These are phyloP conservation scores for Ibycter americanus DNA, from an alignment of 2,797 vertebrate genomes.

Conservation along the genomic window DNA sequence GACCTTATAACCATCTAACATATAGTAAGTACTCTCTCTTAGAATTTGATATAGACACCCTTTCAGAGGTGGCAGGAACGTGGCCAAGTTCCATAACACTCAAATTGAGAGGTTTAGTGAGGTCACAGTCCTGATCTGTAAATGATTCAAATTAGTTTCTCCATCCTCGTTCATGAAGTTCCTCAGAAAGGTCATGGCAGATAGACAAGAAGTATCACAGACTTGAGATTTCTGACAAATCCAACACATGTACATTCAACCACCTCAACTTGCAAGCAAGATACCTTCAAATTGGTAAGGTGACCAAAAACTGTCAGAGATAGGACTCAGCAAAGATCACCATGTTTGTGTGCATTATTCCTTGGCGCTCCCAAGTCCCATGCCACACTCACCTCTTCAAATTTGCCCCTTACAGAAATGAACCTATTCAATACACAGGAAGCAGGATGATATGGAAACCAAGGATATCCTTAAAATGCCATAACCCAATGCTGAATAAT, in stretches of 20 bases:
- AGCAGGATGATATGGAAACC: not conserved
- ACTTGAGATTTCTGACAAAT: not conserved
- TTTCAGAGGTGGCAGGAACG: not conserved
- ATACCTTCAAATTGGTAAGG: not conserved
- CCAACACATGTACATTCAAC: not conserved
- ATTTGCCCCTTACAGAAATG: not conserved
- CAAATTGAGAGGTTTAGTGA: not conserved
- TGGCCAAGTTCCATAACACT: not conserved
- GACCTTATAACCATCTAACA: not conserved
- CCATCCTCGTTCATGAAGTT: not conserved
- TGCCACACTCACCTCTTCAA: rapidly evolving
- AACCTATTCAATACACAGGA: not conserved
- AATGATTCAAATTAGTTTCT: not conserved
- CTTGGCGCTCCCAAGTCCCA: not conserved
- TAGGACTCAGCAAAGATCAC: not conserved
- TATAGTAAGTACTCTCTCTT: not conserved
- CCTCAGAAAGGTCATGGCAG: not conserved
- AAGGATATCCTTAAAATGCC: not conserved
- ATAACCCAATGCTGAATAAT: not conserved
- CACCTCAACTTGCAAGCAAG: not conserved
- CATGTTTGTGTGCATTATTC: not conserved
- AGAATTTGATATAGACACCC: not conserved
- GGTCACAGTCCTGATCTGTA: not conserved
- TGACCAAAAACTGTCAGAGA: not conserved
- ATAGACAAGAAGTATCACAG: not conserved